phyloP scores from a whole-genome alignment of 64 coral and sea anemone genomes.

The Actinia tenebrosa region DNA sequence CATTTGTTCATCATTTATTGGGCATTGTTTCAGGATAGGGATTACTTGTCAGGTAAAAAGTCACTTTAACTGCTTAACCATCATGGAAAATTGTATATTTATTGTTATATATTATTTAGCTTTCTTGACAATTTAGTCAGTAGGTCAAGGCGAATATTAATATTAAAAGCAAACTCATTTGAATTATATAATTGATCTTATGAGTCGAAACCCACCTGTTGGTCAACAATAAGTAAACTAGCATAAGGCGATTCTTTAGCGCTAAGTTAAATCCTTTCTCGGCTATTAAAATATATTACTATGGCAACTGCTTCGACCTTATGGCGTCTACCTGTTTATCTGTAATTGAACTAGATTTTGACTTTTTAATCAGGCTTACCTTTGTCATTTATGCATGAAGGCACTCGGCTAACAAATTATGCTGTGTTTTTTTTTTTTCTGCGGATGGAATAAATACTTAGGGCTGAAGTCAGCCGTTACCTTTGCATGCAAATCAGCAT shows the following conservation, averaged over 20 bases:
- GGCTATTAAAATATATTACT: not conserved
- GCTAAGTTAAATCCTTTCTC: not conserved
- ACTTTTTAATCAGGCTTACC: not conserved
- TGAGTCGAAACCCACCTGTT: not conserved
- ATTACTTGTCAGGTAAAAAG: no score
- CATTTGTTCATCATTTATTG: no score
- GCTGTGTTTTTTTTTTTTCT: not conserved
- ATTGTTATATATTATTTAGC: no score
- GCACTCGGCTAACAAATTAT: not conserved
- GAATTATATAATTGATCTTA: no score
- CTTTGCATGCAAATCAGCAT: not conserved
- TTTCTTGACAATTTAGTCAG: not conserved
- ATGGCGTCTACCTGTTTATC: not conserved
- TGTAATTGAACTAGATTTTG: conserved; percentile 12
- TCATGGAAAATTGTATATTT: no score
- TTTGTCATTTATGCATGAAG: conserved; percentile 6
- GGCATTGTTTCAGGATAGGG: no score
- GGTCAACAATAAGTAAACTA: not conserved
- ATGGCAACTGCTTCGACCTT: not conserved
- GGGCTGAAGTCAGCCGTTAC: not conserved
- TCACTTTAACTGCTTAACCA: no score
- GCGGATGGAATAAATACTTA: not conserved
- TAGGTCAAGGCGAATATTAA: no score
- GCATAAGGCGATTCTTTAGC: not conserved
- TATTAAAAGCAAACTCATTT: no score